Evolutionary conservation across 1,140 invertebrate genomes (phyloP).

Genomic region (Alviniconcha marisindica): DNA sequence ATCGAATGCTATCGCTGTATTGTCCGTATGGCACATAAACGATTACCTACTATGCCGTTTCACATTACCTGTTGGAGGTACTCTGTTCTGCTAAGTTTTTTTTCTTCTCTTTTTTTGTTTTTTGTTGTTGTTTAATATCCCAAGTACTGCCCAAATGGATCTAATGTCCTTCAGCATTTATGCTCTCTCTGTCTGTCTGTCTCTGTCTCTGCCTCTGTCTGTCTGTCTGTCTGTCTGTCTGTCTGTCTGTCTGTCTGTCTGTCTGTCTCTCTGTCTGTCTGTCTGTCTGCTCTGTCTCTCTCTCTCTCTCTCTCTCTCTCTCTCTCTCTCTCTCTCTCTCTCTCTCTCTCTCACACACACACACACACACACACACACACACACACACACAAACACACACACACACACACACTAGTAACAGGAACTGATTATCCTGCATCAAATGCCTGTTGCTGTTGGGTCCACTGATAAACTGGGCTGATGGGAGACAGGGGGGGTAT

Average conservation of each 20-base stretch:
- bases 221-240: background rate
- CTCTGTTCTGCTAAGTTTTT: no score
- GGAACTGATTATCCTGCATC: background rate
- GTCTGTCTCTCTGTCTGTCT: background rate
- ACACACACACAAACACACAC: background rate
- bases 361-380: background rate
- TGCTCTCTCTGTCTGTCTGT: background rate
- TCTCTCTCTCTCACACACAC: background rate
- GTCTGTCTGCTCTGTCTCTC: background rate
- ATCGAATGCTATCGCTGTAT: no score
- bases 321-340: conserved; percentile 7
- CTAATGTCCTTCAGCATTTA: no score
- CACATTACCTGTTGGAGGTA: no score
- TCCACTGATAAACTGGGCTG: no score
- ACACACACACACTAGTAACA: conserved; percentile 1
- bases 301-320: conserved; percentile 12
- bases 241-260: background rate
- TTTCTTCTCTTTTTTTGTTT: no score
- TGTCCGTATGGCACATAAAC: no score
- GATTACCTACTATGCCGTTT: no score
- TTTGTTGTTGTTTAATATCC: no score
- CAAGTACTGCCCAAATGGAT: no score
- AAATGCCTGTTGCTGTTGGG: no score
- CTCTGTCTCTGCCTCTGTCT: background rate
- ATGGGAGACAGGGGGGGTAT: no score